Conservation (phyloP, 2,113 vertebrate species). For the Syngnathus floridae region DNA sequence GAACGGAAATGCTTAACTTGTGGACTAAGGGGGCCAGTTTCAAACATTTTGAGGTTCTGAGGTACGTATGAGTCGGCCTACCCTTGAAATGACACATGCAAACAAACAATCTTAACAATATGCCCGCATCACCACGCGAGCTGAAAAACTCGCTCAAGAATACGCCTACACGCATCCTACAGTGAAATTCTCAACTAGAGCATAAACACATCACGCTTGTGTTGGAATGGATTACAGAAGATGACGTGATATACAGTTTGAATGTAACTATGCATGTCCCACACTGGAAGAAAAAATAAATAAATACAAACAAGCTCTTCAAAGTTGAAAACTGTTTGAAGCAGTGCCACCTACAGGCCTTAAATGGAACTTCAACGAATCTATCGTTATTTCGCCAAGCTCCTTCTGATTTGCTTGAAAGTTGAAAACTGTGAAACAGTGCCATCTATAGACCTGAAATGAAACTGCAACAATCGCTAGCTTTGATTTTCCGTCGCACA, state of each 20-base stretch:
- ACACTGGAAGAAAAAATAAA: not conserved
- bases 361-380: not conserved
- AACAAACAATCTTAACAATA: conserved; percentile 32
- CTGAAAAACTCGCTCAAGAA: conserved; percentile 20
- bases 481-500: not conserved
- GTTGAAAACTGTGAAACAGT: not conserved
- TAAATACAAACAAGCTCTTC: not conserved
- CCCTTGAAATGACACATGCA: conserved; percentile 17
- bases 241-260: not conserved
- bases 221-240: not conserved
- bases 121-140: conserved; percentile 24
- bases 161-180: conserved; percentile 22
- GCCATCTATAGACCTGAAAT: not conserved
- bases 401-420: not conserved
- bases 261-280: not conserved
- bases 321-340: not conserved
- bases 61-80: not conserved
- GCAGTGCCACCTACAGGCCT: not conserved
- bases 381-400: too few species aligned
- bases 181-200: conserved; percentile 11
- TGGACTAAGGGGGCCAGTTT: not conserved
- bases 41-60: not conserved
- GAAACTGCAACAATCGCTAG: not conserved
- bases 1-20: not conserved
- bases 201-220: conserved; percentile 10